Conservation (phyloP, 2,888 invertebrate species). For the Oscheius sp. region DNA sequence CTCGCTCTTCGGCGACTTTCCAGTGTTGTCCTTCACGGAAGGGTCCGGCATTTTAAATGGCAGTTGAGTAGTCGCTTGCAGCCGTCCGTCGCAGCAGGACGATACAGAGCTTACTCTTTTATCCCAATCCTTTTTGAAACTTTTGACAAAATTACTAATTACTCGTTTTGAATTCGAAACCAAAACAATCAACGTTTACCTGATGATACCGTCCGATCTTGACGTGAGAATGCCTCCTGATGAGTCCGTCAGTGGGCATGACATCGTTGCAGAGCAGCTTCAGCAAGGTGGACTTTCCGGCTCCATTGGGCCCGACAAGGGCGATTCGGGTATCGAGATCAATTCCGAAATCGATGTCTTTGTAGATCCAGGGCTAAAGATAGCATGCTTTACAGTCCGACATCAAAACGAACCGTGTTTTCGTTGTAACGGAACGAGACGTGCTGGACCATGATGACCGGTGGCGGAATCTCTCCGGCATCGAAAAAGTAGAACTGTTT, state of each 20-base stretch:
- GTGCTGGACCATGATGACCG: slow-evolving; percentile 99
- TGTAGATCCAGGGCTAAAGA: slow-evolving; percentile 87
- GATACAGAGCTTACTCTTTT: no score
- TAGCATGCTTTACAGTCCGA: neutral
- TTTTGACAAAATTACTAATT: no score
- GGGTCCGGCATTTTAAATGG: no score
- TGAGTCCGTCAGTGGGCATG: slow-evolving; percentile 93
- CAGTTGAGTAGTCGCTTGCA: no score
- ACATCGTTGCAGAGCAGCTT: slow-evolving; percentile 95
- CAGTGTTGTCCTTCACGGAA: no score
- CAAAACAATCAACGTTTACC: slow-evolving; percentile 68
- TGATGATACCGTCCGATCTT: slow-evolving; percentile 98
- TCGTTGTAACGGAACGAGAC: slow-evolving; percentile 90
- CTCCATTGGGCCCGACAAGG: slow-evolving; percentile 95
- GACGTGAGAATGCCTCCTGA: slow-evolving; percentile 96
- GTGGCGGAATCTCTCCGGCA: slow-evolving; percentile 96
- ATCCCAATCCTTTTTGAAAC: no score
- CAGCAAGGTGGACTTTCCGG: slow-evolving; percentile 96
- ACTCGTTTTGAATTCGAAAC: no score
- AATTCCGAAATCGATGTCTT: slow-evolving; percentile 96
- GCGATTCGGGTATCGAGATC: slow-evolving; percentile 95
- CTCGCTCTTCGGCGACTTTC: no score
- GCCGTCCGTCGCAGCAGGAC: no score
- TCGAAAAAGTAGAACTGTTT: slow-evolving; percentile 94
- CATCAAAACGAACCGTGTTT: slow-evolving; percentile 49